Percentiles rank a stretch among this genome's conserved stretches.
phyloP scores from a whole-genome alignment of 2,113 vertebrate species.

The Gnathonemus longibarbis region DNA sequence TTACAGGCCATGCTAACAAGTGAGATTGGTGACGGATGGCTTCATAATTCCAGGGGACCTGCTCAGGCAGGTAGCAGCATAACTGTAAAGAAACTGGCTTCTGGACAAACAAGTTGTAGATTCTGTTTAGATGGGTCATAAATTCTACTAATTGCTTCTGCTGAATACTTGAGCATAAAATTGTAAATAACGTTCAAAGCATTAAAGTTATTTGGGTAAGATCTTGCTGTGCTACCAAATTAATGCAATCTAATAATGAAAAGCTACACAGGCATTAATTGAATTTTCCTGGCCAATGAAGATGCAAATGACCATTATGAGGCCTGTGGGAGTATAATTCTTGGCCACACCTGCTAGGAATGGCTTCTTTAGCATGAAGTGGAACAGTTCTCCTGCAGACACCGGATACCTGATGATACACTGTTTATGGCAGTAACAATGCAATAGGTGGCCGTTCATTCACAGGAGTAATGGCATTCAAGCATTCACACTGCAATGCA shows the following conservation, averaged over 20 bases:
- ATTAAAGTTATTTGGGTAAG: background rate
- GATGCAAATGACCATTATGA: background rate
- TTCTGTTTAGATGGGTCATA: background rate
- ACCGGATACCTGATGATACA: background rate
- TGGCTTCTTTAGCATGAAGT: background rate
- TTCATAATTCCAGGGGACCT: background rate
- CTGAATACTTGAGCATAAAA: background rate
- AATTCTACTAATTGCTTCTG: background rate
- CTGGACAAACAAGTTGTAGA: background rate
- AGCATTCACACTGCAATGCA: background rate
- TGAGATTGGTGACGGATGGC: background rate
- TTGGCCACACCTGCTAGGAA: background rate
- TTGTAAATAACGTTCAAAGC: conserved; percentile 4
- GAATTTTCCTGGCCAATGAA: background rate
- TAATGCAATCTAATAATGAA: conserved; percentile 7
- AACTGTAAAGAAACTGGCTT: background rate
- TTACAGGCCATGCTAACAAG: background rate
- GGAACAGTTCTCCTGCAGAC: background rate
- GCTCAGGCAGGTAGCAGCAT: background rate
- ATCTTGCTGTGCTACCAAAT: background rate
- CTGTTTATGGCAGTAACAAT: background rate
- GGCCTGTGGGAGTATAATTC: background rate
- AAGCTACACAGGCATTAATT: background rate
- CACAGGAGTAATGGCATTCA: background rate
- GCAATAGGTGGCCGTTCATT: background rate